These are phyloP conservation scores for Leucophenga varia DNA, from an alignment of 1,140 invertebrate species.

Conservation along the genomic window DNA sequence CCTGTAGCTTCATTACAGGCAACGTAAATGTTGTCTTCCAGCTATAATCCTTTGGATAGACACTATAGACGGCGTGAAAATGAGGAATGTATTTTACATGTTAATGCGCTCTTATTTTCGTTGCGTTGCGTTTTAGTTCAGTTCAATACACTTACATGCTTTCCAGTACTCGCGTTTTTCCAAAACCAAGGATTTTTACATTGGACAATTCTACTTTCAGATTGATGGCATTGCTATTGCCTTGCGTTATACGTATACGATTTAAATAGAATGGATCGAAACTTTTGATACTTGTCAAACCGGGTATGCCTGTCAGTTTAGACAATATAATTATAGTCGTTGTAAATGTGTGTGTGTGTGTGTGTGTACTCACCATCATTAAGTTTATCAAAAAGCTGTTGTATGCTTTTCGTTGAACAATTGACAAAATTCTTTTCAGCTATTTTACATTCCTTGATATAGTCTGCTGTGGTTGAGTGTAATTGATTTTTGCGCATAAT, in stretches of 20 bases:
- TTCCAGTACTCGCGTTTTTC: constrained; percentile 62
- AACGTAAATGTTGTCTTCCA: constrained; percentile 66
- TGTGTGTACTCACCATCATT: constrained; percentile 50
- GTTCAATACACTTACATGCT: constrained; percentile 60
- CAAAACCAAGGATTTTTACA: constrained; percentile 65
- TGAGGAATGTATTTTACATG: neutral
- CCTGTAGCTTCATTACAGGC: constrained; percentile 67
- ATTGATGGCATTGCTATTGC: constrained; percentile 66
- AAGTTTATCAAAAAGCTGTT: constrained; percentile 64
- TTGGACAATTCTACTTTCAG: constrained; percentile 68
- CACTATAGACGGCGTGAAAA: constrained; percentile 31
- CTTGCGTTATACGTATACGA: constrained; percentile 67
- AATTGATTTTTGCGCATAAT: constrained; percentile 31
- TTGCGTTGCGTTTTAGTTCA: neutral
- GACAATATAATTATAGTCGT: no score
- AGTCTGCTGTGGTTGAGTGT: constrained; percentile 62
- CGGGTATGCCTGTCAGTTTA: constrained; percentile 50
- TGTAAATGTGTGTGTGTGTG: neutral
- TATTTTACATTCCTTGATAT: constrained; percentile 65
- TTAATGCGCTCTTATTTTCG: neutral
- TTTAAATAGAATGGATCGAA: constrained; percentile 68
- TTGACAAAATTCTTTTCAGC: constrained; percentile 64
- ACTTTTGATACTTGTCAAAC: constrained; percentile 58
- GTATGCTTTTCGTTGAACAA: constrained; percentile 65
- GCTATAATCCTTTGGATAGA: constrained; percentile 65